Evolutionary conservation across 2,888 invertebrate genomes (phyloP), one percentile per base, ranked within the genome.

Genomic region (Mycogona germanica): DNA sequence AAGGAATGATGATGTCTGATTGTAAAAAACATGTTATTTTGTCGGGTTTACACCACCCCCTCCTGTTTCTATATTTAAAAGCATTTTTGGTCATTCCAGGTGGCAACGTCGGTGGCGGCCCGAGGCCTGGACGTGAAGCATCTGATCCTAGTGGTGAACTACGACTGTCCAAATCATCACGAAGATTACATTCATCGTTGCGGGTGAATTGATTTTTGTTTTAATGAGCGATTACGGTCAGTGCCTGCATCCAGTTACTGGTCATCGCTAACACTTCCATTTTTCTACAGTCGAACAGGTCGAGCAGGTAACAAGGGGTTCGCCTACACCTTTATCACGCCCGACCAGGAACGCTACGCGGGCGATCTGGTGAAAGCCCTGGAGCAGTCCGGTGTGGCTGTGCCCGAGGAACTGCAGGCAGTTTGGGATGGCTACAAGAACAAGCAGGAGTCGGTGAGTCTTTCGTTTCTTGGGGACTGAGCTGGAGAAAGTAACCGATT

Each of bases 161-260:
- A 95, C 70, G 97, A 99, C 72, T 96, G 95, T 65, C 97, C 98
- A 0, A 98, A 98, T 72, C 98, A 99, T 71, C 98, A 98, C 67
- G 98, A 99, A 72, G 98, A 99, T 71, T 99, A 99, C 70, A 97
- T 99, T 21, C 98, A 99, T 70, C 81, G 97, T 67, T 96, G 93
- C 71, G 95, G 77, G 76, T 76, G 66, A 64, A 66, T 65, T 6
- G 12, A n/a, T 23, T 30, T 41, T 6, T 6, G 19, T 46, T n/a
- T 41, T 42, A 7, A 26, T 6, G 9, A 23, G 21, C 12, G 23
- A 21, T 40, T 40, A 6, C 2, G 40, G 7, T 40, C 21, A 2
- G 19, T 9, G 19, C 6, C 40, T 40, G 19, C 21, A 21, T 3
- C 25, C 14, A 6, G 14, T 21, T 42, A 19, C 19, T 25, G 28